phyloP scores from a whole-genome alignment of 2,797 vertebrate species.

The Alca torda region DNA sequence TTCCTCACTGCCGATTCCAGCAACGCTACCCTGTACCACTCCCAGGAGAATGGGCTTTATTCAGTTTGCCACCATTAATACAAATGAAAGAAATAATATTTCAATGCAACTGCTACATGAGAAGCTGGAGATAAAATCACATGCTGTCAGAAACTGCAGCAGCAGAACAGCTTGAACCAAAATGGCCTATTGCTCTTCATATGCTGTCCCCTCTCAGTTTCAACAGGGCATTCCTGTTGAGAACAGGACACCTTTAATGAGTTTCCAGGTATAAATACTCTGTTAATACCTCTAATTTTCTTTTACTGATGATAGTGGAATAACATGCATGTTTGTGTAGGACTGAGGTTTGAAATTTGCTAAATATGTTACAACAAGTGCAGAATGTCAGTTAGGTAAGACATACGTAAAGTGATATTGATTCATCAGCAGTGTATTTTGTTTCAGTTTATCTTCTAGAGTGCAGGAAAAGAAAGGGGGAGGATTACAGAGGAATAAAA shows the following conservation, averaged over 20 bases:
- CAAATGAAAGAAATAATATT: neutral
- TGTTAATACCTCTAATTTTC: neutral
- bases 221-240: neutral
- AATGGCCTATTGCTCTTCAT: neutral
- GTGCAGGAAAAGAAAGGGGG: slow-evolving; percentile 74
- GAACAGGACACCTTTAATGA: neutral
- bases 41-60: neutral
- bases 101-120: neutral
- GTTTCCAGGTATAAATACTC: neutral
- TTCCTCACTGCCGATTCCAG: neutral
- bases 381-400: neutral
- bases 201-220: neutral
- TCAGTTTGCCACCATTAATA: neutral
- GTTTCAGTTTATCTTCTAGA: slow-evolving; percentile 80
- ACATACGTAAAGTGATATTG: neutral
- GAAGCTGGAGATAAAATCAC: neutral
- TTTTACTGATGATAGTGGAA: neutral
- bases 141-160: neutral
- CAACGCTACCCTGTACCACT: neutral
- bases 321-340: neutral
- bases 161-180: neutral
- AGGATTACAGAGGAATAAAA: slow-evolving; percentile 81
- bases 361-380: neutral
- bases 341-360: neutral
- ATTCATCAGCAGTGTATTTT: neutral